Conservation (phyloP, 2,797 vertebrate genomes). For the Poecilia velifera region DNA sequence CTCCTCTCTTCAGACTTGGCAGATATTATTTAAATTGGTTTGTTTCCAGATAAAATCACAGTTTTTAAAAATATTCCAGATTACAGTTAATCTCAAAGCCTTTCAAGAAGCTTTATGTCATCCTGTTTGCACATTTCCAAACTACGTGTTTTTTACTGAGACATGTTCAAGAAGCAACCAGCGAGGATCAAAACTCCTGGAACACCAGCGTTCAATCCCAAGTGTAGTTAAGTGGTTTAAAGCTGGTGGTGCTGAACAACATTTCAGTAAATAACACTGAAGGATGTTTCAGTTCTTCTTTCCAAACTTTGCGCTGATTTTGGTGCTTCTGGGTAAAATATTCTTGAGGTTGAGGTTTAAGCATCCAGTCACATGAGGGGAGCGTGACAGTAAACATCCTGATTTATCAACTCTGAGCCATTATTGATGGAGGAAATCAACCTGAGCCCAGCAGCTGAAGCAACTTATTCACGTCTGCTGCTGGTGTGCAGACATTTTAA, state of each 20-base stretch:
- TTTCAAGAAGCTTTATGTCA: neutral
- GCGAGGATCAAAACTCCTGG: neutral
- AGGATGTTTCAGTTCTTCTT: neutral
- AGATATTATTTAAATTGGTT: neutral
- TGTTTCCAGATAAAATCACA: neutral
- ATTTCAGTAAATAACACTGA: neutral
- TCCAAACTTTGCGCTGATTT: neutral
- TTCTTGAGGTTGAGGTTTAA: neutral
- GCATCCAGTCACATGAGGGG: neutral
- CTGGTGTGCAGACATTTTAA: slow-evolving; percentile 15
- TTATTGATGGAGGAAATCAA: neutral
- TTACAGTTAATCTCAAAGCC: too few relatives aligned
- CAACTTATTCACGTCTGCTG: slow-evolving; percentile 8
- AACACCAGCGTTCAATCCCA: neutral
- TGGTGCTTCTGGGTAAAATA: neutral
- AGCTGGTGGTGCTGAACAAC: too few relatives aligned
- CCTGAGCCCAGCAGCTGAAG: neutral
- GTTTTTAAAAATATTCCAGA: too few relatives aligned
- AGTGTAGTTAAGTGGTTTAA: neutral
- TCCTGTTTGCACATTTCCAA: neutral
- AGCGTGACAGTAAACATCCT: neutral
- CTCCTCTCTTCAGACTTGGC: neutral
- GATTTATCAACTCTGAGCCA: neutral
- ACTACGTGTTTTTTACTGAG: neutral
- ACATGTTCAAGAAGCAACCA: neutral